Percentiles rank a stretch among this genome's conserved stretches.
These are phyloP conservation scores for Chymomyza caudatula DNA, from an alignment of 2,888 invertebrate genomes.

Conservation along the genomic window DNA sequence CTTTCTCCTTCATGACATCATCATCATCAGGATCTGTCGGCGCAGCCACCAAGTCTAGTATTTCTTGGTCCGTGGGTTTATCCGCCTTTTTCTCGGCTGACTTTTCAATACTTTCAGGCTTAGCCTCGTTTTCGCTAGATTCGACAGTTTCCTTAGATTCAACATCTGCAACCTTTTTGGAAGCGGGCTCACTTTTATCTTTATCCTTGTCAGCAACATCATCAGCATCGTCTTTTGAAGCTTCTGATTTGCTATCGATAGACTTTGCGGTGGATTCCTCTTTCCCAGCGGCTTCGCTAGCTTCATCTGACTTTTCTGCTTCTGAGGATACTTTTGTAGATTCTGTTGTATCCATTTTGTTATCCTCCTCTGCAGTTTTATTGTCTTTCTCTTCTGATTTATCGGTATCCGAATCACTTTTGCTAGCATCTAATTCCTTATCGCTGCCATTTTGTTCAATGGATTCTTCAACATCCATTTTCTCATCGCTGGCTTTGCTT, in stretches of 20 bases:
- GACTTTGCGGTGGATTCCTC: constrained; percentile 36
- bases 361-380: constrained; percentile 9
- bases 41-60: constrained; percentile 70
- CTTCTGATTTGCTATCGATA: constrained; percentile 8
- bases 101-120: not conserved
- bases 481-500: constrained; percentile 78
- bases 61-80: constrained; percentile 52
- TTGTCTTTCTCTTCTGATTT: constrained; percentile 1
- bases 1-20: constrained; percentile 77
- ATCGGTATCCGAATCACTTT: not conserved
- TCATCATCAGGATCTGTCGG: constrained; percentile 77
- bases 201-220: not conserved
- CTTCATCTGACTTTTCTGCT: constrained; percentile 24
- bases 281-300: constrained; percentile 21
- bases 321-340: not conserved
- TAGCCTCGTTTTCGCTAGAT: constrained; percentile 1
- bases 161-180: constrained; percentile 10
- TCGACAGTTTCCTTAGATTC: constrained; percentile 7
- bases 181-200: not conserved
- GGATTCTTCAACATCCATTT: constrained; percentile 62
- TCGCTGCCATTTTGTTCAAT: constrained; percentile 55
- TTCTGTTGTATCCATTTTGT: constrained; percentile 23
- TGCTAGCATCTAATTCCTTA: constrained; percentile 12
- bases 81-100: constrained; percentile 31
- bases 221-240: constrained; percentile 12